A percentile compares a stretch with the other conserved stretches of the same genome.
Conservation (phyloP, 1,140 invertebrate species). For the Eciton burchellii region DNA sequence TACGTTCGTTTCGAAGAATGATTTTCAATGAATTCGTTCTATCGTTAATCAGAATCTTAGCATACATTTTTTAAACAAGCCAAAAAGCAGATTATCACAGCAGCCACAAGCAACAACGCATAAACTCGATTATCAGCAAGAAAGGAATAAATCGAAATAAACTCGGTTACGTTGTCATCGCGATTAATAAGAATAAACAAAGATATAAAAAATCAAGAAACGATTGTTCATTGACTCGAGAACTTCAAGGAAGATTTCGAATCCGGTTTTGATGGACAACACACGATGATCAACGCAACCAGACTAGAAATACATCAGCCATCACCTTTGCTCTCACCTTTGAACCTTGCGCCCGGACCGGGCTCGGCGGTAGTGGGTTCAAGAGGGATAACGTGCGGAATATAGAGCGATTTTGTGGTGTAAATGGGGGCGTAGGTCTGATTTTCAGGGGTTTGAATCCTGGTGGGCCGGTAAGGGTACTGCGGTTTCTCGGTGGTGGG, state of each 20-base stretch:
- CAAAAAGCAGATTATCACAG: constrained; percentile 23
- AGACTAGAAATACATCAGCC: neutral
- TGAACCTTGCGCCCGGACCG: constrained; percentile 40
- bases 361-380: constrained; percentile 58
- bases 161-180: constrained; percentile 18
- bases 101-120: neutral
- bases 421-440: constrained; percentile 75
- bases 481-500: constrained; percentile 78
- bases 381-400: constrained; percentile 77
- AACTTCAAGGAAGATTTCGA: neutral
- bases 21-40: too few species aligned
- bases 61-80: constrained; percentile 3
- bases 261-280: neutral
- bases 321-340: constrained; percentile 76
- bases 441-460: constrained; percentile 77
- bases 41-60: too few species aligned
- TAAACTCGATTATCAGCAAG: constrained; percentile 13
- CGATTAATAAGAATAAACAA: neutral
- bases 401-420: constrained; percentile 64
- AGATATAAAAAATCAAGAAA: neutral
- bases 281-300: constrained; percentile 3
- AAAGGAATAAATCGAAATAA: neutral
- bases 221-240: neutral
- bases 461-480: constrained; percentile 84
- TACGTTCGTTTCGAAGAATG: neutral